Percentiles rank a stretch among this genome's conserved stretches.
Conservation (phyloP, 1,140 invertebrate genomes). For the Drosophila sucinea region DNA sequence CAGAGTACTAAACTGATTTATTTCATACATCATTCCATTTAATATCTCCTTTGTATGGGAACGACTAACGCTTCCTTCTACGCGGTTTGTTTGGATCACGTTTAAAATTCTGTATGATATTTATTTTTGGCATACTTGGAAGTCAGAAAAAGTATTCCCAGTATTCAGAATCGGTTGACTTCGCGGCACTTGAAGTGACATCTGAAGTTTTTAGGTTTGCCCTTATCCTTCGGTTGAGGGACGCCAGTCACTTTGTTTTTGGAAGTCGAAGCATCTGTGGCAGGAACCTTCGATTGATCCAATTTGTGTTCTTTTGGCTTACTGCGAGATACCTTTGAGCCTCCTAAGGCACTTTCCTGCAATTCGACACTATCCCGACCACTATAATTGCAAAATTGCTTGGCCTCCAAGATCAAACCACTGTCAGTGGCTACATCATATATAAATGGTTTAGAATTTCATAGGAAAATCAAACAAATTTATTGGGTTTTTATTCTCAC, state of each 20-base stretch:
- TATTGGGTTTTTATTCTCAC: background rate
- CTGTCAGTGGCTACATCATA: background rate
- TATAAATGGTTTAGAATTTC: too few relatives aligned
- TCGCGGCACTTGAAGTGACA: background rate
- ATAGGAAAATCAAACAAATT: too few relatives aligned
- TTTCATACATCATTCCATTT: background rate
- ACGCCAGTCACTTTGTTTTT: too few relatives aligned
- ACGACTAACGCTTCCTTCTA: background rate
- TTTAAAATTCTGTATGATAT: constrained; percentile 10
- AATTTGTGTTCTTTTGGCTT: background rate
- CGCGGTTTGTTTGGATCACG: background rate
- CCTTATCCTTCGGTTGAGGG: too few relatives aligned
- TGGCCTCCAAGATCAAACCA: background rate
- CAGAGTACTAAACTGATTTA: background rate
- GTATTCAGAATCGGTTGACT: background rate
- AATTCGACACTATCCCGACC: background rate
- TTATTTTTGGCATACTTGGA: background rate
- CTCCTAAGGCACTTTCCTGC: background rate
- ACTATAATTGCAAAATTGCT: background rate
- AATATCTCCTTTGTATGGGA: background rate
- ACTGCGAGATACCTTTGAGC: background rate
- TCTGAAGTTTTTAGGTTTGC: too few relatives aligned
- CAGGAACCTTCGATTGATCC: background rate
- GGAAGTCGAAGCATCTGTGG: background rate
- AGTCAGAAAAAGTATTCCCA: background rate